Evolutionary conservation across 2,113 vertebrate species (phyloP).

Genomic region (Psilopsiagon aymara): DNA sequence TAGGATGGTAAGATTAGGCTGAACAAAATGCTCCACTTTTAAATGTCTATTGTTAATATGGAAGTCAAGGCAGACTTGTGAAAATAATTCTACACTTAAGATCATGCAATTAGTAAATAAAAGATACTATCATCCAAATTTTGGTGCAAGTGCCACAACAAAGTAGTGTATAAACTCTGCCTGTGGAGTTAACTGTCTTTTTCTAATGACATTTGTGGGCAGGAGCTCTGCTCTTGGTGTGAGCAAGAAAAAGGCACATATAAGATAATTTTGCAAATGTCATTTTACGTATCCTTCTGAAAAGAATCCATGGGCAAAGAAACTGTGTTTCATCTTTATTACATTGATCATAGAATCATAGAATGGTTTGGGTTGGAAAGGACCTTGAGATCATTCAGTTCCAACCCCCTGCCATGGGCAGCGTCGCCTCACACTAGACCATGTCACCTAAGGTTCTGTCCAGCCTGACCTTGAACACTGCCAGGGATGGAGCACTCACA

Average conservation of each 20-base stretch:
- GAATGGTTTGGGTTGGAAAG: background rate
- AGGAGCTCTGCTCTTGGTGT: background rate
- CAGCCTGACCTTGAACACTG: background rate
- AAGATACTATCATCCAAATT: background rate
- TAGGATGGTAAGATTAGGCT: background rate
- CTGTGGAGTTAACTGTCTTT: background rate
- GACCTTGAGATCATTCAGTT: background rate
- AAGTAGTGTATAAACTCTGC: background rate
- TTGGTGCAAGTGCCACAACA: background rate
- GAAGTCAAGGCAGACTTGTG: background rate
- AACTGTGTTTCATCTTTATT: background rate
- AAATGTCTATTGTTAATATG: background rate
- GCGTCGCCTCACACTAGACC: background rate
- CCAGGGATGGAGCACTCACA: background rate
- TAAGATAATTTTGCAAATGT: background rate
- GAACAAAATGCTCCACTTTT: background rate
- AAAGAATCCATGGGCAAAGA: background rate
- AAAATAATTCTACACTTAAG: background rate
- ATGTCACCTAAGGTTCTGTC: background rate
- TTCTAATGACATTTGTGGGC: background rate
- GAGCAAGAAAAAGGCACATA: background rate
- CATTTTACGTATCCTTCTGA: background rate
- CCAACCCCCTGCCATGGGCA: background rate
- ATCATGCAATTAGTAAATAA: background rate
- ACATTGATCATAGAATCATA: background rate